Evolutionary conservation across 2,797 vertebrate species (phyloP).

Genomic region (Ctenosaura bakeri): DNA sequence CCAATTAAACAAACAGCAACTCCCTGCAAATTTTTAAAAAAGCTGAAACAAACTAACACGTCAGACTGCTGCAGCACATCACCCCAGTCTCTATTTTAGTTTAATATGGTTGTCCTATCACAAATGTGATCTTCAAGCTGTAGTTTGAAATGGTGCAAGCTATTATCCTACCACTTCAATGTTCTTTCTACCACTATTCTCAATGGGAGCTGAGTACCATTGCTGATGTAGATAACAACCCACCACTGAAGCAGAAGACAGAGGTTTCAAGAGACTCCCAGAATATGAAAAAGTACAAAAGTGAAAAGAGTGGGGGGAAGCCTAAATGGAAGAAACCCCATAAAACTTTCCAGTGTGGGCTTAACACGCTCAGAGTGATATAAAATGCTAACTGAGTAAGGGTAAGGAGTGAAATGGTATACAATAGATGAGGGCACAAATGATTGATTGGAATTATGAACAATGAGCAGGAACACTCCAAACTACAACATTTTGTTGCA

Average conservation of each 20-base stretch:
- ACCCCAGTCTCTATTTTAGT: not conserved
- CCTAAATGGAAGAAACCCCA: not conserved
- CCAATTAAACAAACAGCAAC: not conserved
- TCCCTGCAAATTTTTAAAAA: not conserved
- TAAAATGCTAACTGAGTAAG: not conserved
- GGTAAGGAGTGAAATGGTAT: not conserved
- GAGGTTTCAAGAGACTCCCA: not conserved
- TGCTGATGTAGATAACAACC: not conserved
- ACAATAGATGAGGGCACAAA: not conserved
- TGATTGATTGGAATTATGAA: not conserved
- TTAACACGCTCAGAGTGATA: not conserved
- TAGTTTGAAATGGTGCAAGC: not conserved
- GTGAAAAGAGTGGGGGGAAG: not conserved
- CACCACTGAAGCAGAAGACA: not conserved
- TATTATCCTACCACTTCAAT: not conserved
- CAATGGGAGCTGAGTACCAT: not conserved
- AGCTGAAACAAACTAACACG: no score
- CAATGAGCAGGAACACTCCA: not conserved
- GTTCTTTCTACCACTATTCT: not conserved
- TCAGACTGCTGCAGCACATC: not conserved
- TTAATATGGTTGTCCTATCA: not conserved
- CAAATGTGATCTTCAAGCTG: not conserved
- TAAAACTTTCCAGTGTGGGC: not conserved
- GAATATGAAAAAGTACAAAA: not conserved
- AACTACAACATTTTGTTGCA: not conserved